These are phyloP conservation scores for Acrocephalus arundinaceus DNA, from an alignment of 2,113 vertebrate genomes.

Conservation along the genomic window DNA sequence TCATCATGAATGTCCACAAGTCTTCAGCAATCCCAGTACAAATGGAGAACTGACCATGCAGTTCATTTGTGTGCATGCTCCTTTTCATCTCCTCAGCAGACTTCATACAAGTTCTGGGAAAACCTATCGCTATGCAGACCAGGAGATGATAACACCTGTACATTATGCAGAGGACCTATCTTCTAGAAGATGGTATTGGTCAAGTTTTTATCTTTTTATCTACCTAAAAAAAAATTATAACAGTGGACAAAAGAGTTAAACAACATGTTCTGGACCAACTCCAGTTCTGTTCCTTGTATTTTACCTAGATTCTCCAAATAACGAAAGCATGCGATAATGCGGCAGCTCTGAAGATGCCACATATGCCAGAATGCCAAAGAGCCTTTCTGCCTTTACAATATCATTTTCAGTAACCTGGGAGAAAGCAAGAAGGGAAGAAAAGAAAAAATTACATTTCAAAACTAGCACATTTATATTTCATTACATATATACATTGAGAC, in stretches of 20 bases:
- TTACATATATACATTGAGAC: neutral
- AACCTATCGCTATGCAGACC: neutral
- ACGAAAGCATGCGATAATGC: slow-evolving; percentile 83
- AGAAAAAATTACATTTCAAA: neutral
- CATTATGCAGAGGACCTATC: neutral
- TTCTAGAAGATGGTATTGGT: neutral
- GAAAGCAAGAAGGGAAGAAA: neutral
- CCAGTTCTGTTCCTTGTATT: neutral
- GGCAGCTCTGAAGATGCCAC: slow-evolving; percentile 91
- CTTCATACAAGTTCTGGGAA: neutral
- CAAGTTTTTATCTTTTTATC: neutral
- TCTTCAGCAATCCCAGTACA: neutral
- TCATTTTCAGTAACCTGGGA: slow-evolving; percentile 90
- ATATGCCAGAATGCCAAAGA: slow-evolving; percentile 90
- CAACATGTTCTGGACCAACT: accelerated
- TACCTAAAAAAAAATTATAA: neutral
- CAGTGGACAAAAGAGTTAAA: neutral
- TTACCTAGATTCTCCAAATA: slow-evolving; percentile 93
- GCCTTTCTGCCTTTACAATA: slow-evolving; percentile 85
- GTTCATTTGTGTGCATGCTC: neutral
- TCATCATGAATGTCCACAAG: neutral
- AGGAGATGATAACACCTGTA: neutral
- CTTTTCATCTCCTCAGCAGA: neutral
- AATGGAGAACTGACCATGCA: neutral
- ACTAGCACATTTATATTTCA: neutral